Percentiles rank a stretch among this genome's conserved stretches.
Evolutionary conservation across 2,797 vertebrate species (phyloP).

Genomic region (Pseudochirops corinnae): DNA sequence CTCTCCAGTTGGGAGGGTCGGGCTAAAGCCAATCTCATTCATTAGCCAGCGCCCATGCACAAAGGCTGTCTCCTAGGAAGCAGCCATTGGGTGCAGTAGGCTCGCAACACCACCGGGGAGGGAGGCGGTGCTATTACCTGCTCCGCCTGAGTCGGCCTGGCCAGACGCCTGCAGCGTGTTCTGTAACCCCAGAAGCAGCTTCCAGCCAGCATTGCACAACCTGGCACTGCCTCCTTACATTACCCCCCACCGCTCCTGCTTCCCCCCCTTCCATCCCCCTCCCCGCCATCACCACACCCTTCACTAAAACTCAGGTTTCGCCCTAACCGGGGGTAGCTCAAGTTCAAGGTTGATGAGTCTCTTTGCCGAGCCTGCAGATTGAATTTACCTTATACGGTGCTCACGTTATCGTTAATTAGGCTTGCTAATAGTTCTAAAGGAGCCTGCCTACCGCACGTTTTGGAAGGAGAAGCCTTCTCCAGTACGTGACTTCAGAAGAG

Average conservation of each 20-base stretch:
- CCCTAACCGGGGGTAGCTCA: neutral
- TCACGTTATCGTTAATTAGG: neutral
- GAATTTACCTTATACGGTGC: neutral
- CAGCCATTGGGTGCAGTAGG: neutral
- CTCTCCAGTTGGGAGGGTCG: neutral
- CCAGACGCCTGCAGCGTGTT: neutral
- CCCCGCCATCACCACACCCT: neutral
- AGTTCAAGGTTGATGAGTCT: neutral
- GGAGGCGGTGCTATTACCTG: constrained; percentile 42
- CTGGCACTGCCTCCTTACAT: neutral
- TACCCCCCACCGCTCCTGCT: neutral
- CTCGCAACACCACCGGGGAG: neutral
- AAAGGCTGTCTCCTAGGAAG: neutral
- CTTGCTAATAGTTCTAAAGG: constrained; percentile 15
- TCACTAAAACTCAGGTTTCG: neutral
- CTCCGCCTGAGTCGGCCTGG: constrained; percentile 3
- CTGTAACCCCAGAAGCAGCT: neutral
- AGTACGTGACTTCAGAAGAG: neutral
- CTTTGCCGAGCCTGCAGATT: neutral
- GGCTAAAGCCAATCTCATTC: neutral
- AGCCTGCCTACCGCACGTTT: neutral
- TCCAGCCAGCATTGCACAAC: constrained; percentile 8
- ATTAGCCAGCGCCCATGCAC: neutral
- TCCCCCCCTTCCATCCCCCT: neutral
- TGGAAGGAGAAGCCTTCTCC: constrained; percentile 17